A percentile compares a stretch with the other conserved stretches of the same genome.
Conservation (phyloP, 2,113 vertebrate genomes). For the Pluvialis apricaria region DNA sequence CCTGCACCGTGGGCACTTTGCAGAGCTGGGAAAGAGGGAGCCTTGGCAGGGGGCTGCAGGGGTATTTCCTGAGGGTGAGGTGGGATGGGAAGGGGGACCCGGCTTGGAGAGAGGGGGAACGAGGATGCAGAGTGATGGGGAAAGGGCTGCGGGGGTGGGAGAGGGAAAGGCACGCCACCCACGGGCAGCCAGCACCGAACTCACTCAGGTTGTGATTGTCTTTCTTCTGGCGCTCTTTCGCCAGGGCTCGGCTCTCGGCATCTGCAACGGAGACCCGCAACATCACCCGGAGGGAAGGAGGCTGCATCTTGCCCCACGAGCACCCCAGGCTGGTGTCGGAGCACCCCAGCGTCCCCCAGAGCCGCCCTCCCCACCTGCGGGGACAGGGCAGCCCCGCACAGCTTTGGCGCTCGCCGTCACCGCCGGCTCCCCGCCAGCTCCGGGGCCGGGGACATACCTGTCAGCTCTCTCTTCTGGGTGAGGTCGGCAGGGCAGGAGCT, state of each 20-base stretch:
- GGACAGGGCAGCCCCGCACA: background rate
- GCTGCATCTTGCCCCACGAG: accelerated
- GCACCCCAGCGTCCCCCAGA: background rate
- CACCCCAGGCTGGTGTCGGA: accelerated
- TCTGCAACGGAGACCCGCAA: slow-evolving; percentile 71
- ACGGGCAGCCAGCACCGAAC: background rate
- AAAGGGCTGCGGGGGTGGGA: background rate
- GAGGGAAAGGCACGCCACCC: too few relatives aligned
- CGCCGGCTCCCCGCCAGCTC: background rate
- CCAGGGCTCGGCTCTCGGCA: slow-evolving; percentile 89
- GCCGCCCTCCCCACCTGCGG: accelerated
- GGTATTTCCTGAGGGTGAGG: background rate
- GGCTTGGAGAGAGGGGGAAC: background rate
- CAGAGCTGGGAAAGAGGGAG: background rate
- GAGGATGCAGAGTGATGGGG: background rate
- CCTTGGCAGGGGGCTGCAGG: background rate
- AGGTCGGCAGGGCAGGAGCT: slow-evolving; percentile 96
- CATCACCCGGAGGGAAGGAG: background rate
- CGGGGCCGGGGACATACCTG: slow-evolving; percentile 71
- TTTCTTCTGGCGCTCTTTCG: slow-evolving; percentile 97
- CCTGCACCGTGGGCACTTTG: background rate
- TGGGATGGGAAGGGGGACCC: background rate
- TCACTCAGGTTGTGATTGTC: slow-evolving; percentile 99
- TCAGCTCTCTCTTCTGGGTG: slow-evolving; percentile 90
- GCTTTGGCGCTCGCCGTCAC: accelerated